Base-by-base conservation (phyloP, 2,888 invertebrate species). In the Thecocarcelia acutangulata region DNA sequence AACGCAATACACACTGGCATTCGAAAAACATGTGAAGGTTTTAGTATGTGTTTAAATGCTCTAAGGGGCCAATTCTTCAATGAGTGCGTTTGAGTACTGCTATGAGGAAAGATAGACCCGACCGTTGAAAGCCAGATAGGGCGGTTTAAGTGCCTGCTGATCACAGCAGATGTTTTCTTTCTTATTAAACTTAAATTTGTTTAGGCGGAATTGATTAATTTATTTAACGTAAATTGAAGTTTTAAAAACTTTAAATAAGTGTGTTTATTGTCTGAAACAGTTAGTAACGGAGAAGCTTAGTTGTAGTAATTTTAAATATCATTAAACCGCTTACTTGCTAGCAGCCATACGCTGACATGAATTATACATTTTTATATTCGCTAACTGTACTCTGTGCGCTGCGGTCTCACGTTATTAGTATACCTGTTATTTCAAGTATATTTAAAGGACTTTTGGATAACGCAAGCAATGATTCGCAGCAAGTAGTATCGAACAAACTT, bases 241-340 rank as follows among this genome's bases (percentile, higher is more conserved):
- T 40, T 48, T 50, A 17, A 15, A 46, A 58, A 63, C 44, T n/a
- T 24, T 24, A 58, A 50, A 54, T 13, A 13, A n/a, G 24, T 64
- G 12, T 44, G 66, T 69, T 64, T 77, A 78, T 78, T 74, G 74
- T 78, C 54, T 70, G 37, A 74, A 69, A 17, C 46, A 69, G 11
- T 12, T 15, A 42, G 21, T 40, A 64, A 64, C 19, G 12, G 5
- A 64, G 3, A 19, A 0, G 44, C 9, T 58, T 59, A 77, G 59
- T 78, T 50, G 69, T 37, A 42, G 17, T 58, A 56, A 58, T 56
- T 56, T 42, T 1, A n/a, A 61, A 66, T 46, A 59, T 52, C 59
- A 64, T 70, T 50, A 69, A 11, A 33, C 1, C 17, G 15, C 15
- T 33, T 1, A 33, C 17, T 2, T 3, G 24, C 33, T 2, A 59